A percentile compares a stretch with the other conserved stretches of the same genome.
Evolutionary conservation across 2,113 vertebrate genomes (phyloP).

Genomic region (Enhydra lutris): DNA sequence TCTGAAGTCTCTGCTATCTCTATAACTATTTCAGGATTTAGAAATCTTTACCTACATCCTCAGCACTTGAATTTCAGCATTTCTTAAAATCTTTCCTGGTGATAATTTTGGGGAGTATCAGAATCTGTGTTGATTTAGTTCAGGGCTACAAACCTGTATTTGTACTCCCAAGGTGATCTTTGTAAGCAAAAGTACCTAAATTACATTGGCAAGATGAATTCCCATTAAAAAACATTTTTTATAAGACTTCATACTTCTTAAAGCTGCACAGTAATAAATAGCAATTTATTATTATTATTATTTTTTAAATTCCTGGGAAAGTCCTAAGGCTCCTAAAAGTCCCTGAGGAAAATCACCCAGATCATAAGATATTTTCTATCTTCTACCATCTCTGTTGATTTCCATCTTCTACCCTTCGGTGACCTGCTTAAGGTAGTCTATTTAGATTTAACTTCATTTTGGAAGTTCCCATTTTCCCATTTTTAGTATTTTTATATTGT

Average conservation of each 20-base stretch:
- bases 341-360: neutral
- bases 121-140: neutral
- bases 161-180: neutral
- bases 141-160: neutral
- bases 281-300: neutral
- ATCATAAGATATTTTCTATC: neutral
- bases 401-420: neutral
- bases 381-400: too few relatives aligned
- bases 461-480: neutral
- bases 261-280: neutral
- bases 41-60: neutral
- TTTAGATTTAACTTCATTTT: constrained; percentile 24
- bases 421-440: neutral
- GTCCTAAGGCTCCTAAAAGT: neutral
- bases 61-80: neutral
- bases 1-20: neutral
- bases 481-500: neutral
- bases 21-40: neutral
- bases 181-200: neutral
- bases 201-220: neutral
- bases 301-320: neutral
- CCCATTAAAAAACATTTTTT: neutral
- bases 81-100: neutral
- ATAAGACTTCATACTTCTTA: neutral
- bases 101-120: neutral